phyloP scores from a whole-genome alignment of 2,113 vertebrate genomes.

The Halcyon senegalensis region DNA sequence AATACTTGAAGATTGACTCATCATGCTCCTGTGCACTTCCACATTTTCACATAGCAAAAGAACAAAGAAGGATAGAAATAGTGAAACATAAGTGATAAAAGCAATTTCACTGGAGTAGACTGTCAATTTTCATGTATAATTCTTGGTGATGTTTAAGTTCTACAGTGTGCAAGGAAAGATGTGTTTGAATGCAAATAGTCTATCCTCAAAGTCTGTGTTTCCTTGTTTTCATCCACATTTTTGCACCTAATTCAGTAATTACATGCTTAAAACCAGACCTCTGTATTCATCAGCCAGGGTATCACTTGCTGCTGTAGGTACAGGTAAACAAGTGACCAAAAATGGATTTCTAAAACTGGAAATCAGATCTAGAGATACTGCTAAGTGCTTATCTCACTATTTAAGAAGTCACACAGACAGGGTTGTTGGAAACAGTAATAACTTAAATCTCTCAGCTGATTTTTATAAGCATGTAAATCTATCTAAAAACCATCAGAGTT shows the following conservation, averaged over 20 bases:
- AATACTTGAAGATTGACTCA: neutral
- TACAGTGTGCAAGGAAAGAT: neutral
- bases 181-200: neutral
- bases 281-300: accelerated
- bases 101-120: neutral
- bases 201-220: neutral
- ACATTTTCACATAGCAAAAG: neutral
- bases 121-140: neutral
- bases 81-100: neutral
- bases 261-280: neutral
- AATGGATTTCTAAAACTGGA: neutral
- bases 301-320: neutral
- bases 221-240: neutral
- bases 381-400: neutral
- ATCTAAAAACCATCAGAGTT: neutral
- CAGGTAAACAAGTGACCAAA: neutral
- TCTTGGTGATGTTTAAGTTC: neutral
- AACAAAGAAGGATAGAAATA: neutral
- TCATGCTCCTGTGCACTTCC: neutral
- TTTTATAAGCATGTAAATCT: neutral
- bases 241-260: neutral
- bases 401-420: neutral
- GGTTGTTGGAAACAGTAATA: neutral
- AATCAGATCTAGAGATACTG: neutral
- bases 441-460: neutral